Evolutionary conservation across 2,888 invertebrate species (phyloP).

Genomic region (Drosophila gaucha): DNA sequence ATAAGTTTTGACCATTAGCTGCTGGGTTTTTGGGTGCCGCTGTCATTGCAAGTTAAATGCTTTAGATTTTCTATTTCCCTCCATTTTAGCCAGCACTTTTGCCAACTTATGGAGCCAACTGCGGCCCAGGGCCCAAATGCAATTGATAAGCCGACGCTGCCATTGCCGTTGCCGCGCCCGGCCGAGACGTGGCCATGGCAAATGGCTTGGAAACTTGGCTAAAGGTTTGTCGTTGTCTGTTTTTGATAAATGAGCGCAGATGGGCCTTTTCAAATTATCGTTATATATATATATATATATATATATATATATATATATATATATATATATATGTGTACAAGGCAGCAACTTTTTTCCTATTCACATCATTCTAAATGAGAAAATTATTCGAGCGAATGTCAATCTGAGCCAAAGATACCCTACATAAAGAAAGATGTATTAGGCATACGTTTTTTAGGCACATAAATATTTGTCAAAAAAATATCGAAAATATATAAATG

Average conservation of each 20-base stretch:
- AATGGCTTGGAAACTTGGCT: constrained; percentile 67
- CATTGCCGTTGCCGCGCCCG: constrained; percentile 17
- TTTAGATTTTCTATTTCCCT: constrained; percentile 57
- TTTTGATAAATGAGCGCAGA: constrained; percentile 65
- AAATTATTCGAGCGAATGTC: constrained; percentile 11
- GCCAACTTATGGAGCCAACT: constrained; percentile 65
- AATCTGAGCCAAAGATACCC: constrained; percentile 2
- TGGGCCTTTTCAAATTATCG: constrained; percentile 41
- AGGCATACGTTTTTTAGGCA: no score
- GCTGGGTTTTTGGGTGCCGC: constrained; percentile 43
- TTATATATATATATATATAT: constrained; percentile 5
- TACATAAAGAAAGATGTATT: not conserved
- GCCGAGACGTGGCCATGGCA: constrained; percentile 55
- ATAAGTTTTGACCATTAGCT: constrained; percentile 76
- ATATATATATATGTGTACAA: not conserved
- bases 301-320: not conserved
- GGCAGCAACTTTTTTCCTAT: constrained; percentile 1
- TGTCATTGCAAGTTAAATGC: constrained; percentile 75
- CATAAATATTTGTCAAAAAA: not conserved
- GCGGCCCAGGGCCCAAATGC: constrained; percentile 52
- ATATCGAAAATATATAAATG: not conserved
- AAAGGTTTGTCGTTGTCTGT: constrained; percentile 53
- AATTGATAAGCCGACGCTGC: constrained; percentile 66
- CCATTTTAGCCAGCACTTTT: constrained; percentile 38
- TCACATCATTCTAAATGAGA: constrained; percentile 20